Percentiles rank a stretch among this genome's conserved stretches.
Conservation (phyloP, 1,140 invertebrate species). For the Macrotrachela quadricornifera region DNA sequence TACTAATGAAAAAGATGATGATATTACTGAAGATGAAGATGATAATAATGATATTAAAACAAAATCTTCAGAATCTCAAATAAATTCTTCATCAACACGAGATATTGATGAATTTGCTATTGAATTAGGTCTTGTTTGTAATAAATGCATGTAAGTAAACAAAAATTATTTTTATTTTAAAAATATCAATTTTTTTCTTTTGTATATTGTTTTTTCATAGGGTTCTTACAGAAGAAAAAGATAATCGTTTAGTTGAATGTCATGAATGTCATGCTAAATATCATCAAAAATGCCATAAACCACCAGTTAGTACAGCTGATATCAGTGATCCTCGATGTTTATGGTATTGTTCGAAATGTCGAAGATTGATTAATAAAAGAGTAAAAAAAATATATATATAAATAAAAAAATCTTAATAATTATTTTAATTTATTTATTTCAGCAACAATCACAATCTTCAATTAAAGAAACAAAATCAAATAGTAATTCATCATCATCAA, state of each 20-base stretch:
- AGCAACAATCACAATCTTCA: not conserved
- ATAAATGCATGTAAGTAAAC: constrained; percentile 49
- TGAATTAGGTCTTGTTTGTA: constrained; percentile 56
- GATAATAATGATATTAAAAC: too few species aligned
- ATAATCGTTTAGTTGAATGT: constrained; percentile 70
- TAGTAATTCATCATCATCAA: not conserved
- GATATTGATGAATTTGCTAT: constrained; percentile 40
- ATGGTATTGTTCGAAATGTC: constrained; percentile 44
- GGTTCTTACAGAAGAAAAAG: constrained; percentile 53
- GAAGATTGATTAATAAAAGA: constrained; percentile 35
- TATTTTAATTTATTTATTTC: not conserved
- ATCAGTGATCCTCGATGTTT: constrained; percentile 45
- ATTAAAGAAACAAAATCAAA: not conserved
- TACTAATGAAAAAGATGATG: too few species aligned
- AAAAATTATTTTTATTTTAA: not conserved
- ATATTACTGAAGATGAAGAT: too few species aligned
- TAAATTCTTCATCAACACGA: too few species aligned
- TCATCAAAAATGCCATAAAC: constrained; percentile 63
- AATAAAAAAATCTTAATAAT: not conserved
- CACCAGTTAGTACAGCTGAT: constrained; percentile 48
- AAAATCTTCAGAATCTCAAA: too few species aligned
- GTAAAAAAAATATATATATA: constrained; percentile 12
- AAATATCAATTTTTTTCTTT: not conserved
- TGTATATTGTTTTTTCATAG: constrained; percentile 19
- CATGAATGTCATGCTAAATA: constrained; percentile 64